Percentiles rank a stretch among this genome's conserved stretches.
Conservation (phyloP, 2,113 vertebrate genomes). For the Hydrochoerus hydrochaeris region DNA sequence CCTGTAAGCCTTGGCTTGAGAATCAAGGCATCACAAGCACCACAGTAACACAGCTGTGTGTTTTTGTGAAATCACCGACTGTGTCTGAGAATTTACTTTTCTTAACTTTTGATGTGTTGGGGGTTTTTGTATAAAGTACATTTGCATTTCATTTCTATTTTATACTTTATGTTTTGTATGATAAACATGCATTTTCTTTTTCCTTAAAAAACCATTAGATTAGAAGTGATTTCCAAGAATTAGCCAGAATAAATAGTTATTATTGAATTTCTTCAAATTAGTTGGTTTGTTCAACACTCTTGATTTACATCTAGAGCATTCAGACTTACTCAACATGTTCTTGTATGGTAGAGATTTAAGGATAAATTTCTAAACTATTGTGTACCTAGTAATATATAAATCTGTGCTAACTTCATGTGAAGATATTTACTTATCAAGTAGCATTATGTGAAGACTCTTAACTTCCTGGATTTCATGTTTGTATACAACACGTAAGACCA, state of each 20-base stretch:
- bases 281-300: not conserved
- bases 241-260: not conserved
- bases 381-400: accelerated
- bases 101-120: conserved; percentile 15
- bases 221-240: conserved; percentile 11
- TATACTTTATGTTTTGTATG: conserved; percentile 46
- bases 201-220: conserved; percentile 60
- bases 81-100: conserved; percentile 67
- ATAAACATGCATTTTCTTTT: conserved; percentile 5
- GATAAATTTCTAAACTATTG: not conserved
- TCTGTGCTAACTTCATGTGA: not conserved
- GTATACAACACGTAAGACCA: not conserved
- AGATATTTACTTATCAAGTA: not conserved
- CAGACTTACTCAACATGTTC: not conserved
- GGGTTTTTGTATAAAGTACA: conserved; percentile 60
- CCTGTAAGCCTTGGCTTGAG: conserved; percentile 74
- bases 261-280: not conserved
- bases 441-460: not conserved
- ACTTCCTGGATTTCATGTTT: not conserved
- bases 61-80: not conserved
- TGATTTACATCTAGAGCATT: not conserved
- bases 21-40: conserved; percentile 18
- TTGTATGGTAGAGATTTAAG: not conserved
- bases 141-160: conserved; percentile 68
- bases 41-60: not conserved